Conservation (phyloP, 2,113 vertebrate genomes). For the Neolamprologus sp. region DNA sequence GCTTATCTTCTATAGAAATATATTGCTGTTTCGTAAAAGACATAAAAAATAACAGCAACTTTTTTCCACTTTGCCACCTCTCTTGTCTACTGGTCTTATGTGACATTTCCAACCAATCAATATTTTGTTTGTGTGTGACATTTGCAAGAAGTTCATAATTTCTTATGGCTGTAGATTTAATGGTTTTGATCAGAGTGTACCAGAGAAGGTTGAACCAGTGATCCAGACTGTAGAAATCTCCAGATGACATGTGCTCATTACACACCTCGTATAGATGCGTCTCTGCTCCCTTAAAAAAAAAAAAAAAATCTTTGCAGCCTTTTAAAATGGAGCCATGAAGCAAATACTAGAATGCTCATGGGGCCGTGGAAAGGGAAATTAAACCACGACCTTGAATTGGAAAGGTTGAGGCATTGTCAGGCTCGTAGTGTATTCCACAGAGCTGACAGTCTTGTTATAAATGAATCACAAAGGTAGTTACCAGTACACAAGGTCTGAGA, state of each 20-base stretch:
- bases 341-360: conserved; percentile 7
- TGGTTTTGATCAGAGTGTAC: conserved; percentile 33
- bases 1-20: neutral
- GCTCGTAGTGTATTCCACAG: neutral
- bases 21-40: neutral
- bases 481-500: neutral
- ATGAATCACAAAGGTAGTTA: conserved; percentile 4
- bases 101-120: conserved; percentile 60
- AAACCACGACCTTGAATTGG: conserved; percentile 37
- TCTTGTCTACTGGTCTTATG: neutral
- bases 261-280: neutral
- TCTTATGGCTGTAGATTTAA: conserved; percentile 17
- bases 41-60: neutral
- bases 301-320: neutral
- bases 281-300: neutral
- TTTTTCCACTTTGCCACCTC: neutral
- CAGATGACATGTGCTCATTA: conserved; percentile 29
- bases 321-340: conserved; percentile 10
- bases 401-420: conserved; percentile 2
- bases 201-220: conserved; percentile 42
- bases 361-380: conserved; percentile 37
- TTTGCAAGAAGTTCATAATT: conserved; percentile 56
- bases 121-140: conserved; percentile 54
- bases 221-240: conserved; percentile 30
- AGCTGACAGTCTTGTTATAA: conserved; percentile 16